Base-by-base conservation (phyloP, 2,113 vertebrate genomes). In the Salvelinus alpinus region DNA sequence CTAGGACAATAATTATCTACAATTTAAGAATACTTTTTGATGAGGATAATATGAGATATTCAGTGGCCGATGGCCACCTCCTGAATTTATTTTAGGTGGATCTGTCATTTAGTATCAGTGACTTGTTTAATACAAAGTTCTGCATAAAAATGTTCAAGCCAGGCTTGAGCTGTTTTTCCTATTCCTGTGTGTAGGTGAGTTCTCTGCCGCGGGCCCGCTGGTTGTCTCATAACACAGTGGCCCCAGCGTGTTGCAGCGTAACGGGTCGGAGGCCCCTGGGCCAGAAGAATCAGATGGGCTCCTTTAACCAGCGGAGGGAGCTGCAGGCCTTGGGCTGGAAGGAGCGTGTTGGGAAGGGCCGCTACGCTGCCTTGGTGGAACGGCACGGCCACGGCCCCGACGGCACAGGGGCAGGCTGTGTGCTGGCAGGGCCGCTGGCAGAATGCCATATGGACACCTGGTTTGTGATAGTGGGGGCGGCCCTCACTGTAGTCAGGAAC, bases 301-400 rank as follows among this genome's bases (percentile, higher is more conserved):
- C 97, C 0, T 99, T 96, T 81, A 99, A 98, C 0, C 94, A 99
- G 86, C 95, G 97, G 25, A 95, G 93, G 80, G 92, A 95, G 82
- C 87, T 97, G 80, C 95, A 96, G 86, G 87, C 88, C 4, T 89
- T 97, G 67, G 92, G 90, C 0, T 99, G 97, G 98, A 91, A 89
- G 78, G 92, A 96, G 72, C 96, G 96, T 74, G 66, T 97, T 18
- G 75, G 87, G 62, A 94, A 92, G 75, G 95, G 96, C 62, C 93
- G 88, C 84, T 92, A 96, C 65, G 90, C 85, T 77, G 69, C 82
- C 12, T 94, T 91, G 88, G 84, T 92, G 1, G 91, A 95, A 76
- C 25, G 25, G 25, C 25, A 25, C 25, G 93, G 90, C 5, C 97
- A 98, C 57, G 72, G 76, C 78, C 59, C 83, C 0, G 83, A 82